phyloP scores from a whole-genome alignment of 2,797 vertebrate genomes.

The Spheniscus humboldti region DNA sequence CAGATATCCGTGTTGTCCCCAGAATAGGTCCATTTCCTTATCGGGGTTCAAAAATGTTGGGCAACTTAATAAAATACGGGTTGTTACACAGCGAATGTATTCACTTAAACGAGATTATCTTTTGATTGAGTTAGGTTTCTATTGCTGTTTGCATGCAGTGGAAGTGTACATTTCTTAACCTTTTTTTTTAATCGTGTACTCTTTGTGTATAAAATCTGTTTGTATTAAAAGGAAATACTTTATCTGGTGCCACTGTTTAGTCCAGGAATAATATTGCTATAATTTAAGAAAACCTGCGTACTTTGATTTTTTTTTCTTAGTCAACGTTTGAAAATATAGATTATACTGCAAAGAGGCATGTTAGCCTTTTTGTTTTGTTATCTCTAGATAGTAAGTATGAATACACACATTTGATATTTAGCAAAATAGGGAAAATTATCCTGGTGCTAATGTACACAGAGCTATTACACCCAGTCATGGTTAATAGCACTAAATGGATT shows the following conservation, averaged over 20 bases:
- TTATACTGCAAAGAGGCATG: background rate
- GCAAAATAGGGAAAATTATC: constrained; percentile 54
- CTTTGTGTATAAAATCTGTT: background rate
- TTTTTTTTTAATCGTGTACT: background rate
- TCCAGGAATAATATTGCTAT: background rate
- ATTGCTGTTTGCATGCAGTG: background rate
- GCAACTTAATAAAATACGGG: constrained; percentile 33
- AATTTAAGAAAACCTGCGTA: background rate
- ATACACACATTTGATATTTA: constrained; percentile 49
- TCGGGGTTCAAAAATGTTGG: constrained; percentile 5
- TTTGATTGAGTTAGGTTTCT: constrained; percentile 1
- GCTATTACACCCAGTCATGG: constrained; percentile 64
- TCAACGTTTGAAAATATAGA: background rate
- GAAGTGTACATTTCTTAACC: background rate
- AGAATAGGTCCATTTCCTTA: constrained; percentile 33
- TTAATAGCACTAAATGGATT: constrained; percentile 71
- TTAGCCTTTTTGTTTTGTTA: constrained; percentile 4
- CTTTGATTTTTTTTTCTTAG: background rate
- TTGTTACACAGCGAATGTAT: constrained; percentile 18
- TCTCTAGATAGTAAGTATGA: background rate
- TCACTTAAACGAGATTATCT: constrained; percentile 17
- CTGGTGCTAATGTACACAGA: constrained; percentile 56
- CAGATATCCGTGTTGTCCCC: background rate
- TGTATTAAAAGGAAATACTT: background rate
- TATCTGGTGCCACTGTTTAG: background rate